A percentile compares a stretch with the other conserved stretches of the same genome.
Evolutionary conservation across 1,140 invertebrate genomes (phyloP).

Genomic region (Druon quercuslanigerum): DNA sequence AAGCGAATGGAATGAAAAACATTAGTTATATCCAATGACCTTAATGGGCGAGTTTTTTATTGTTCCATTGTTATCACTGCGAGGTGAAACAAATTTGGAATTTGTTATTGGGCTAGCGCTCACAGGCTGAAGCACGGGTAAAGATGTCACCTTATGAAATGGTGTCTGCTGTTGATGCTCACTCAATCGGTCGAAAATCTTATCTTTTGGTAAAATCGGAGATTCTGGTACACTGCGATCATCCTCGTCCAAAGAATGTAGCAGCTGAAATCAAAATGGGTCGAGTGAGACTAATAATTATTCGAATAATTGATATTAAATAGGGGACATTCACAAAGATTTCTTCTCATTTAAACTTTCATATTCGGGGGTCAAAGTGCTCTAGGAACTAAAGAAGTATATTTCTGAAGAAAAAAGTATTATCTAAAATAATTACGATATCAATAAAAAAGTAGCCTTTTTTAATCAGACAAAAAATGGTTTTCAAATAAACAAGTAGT

Average conservation of each 20-base stretch:
- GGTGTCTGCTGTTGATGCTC: conserved; percentile 49
- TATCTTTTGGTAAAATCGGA: conserved; percentile 65
- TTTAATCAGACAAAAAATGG: too few species aligned
- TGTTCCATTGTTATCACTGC: conserved; percentile 67
- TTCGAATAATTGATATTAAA: too few species aligned
- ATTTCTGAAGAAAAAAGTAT: too few species aligned
- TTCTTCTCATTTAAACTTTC: too few species aligned
- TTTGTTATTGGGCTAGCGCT: conserved; percentile 68
- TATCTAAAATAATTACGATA: too few species aligned
- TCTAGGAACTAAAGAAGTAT: too few species aligned
- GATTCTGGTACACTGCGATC: conserved; percentile 74
- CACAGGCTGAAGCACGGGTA: conserved; percentile 65
- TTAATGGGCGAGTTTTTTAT: conserved; percentile 66
- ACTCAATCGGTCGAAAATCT: conserved; percentile 43
- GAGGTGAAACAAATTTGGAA: conserved; percentile 62
- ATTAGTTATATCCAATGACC: conserved; percentile 46
- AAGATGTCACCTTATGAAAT: conserved; percentile 53
- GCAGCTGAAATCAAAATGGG: conserved; percentile 68
- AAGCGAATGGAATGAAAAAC: conserved; percentile 30
- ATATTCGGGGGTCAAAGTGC: too few species aligned
- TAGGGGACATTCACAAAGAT: too few species aligned
- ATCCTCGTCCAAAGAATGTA: conserved; percentile 82
- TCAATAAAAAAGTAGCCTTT: too few species aligned
- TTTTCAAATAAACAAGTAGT: too few species aligned
- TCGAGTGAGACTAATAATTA: not conserved